A percentile compares a stretch with the other conserved stretches of the same genome.
phyloP scores from a whole-genome alignment of 2,888 invertebrate genomes.

The Junonia oenone region DNA sequence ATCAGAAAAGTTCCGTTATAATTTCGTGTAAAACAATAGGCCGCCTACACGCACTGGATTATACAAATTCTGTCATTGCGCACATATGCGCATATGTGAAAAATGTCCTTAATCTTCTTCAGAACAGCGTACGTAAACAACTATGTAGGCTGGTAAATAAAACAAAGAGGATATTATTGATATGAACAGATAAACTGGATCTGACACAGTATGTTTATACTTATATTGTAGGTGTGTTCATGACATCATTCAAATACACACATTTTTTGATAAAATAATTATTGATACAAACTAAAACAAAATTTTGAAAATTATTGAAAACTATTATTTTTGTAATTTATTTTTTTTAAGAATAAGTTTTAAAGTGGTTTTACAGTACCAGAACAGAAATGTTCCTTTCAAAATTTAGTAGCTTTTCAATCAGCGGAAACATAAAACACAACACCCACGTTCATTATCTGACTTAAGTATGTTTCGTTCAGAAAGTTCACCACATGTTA shows the following conservation, averaged over 20 bases:
- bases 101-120: slow-evolving; percentile 9
- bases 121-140: not conserved
- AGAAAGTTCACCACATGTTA: not conserved
- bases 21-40: slow-evolving; percentile 21
- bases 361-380: no score
- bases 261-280: no score
- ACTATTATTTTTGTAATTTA: no score
- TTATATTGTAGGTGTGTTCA: no score
- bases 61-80: slow-evolving; percentile 1
- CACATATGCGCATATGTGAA: not conserved
- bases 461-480: not conserved
- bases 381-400: not conserved
- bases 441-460: not conserved
- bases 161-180: not conserved
- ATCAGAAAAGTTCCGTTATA: slow-evolving; percentile 15
- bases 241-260: no score
- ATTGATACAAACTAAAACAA: no score
- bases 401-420: not conserved
- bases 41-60: slow-evolving; percentile 12
- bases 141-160: not conserved
- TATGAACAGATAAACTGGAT: no score
- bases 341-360: no score
- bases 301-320: no score
- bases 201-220: no score
- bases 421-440: not conserved